These are phyloP conservation scores for Himalopsyche kuldschensis DNA, from an alignment of 2,888 invertebrate genomes.

Conservation along the genomic window DNA sequence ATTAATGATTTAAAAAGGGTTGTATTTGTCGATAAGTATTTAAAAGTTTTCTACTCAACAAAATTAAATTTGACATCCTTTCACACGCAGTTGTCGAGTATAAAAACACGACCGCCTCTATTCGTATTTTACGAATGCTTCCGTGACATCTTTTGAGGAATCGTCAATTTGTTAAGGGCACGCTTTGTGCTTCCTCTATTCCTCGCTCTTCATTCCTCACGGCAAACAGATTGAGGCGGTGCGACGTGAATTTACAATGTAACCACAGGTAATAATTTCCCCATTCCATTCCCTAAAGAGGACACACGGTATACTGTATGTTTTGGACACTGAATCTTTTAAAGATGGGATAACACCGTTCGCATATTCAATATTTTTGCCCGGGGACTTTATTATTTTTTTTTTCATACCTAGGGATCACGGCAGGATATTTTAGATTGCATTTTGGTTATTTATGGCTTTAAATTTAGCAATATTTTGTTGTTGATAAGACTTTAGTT, in stretches of 20 bases:
- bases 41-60: not conserved
- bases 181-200: conserved; percentile 18
- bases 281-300: not conserved
- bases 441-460: not conserved
- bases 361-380: not conserved
- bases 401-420: not conserved
- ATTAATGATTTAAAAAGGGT: too few species aligned
- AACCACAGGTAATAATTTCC: not conserved
- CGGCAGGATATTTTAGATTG: not conserved
- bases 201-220: conserved; percentile 8
- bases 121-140: not conserved
- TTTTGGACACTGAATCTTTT: not conserved
- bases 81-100: not conserved
- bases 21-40: too few species aligned
- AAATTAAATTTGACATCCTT: not conserved
- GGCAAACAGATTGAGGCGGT: conserved; percentile 36
- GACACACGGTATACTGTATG: not conserved
- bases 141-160: conserved; percentile 33
- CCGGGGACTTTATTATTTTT: not conserved
- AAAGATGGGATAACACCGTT: not conserved
- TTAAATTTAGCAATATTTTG: too few species aligned
- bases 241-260: conserved; percentile 35
- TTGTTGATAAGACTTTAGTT: too few species aligned
- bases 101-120: not conserved
- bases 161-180: conserved; percentile 34